Base-by-base conservation (phyloP, 2,888 invertebrate genomes). In the Drosophila imparisetae region DNA sequence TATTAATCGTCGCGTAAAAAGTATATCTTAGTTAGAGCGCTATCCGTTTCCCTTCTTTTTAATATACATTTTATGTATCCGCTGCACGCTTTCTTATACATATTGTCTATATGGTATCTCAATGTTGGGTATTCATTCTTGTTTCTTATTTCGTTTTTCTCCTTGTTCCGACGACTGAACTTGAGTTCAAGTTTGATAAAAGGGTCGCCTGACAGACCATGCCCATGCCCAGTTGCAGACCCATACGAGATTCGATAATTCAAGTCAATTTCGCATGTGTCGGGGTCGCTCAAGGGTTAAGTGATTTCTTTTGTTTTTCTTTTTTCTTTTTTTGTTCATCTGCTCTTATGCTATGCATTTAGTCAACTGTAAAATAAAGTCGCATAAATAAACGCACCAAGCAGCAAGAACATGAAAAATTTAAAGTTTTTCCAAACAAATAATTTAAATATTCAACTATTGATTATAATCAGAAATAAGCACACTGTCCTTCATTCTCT, bases 201-300 rank as follows among this genome's bases (percentile, higher is more conserved):
- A 87, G 87, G 87, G 79, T 79, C 87, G 82, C 63, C 48, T 63
- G 59, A 64, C 67, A 73, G 66, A 75, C 80, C 70, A 65, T 70
- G 75, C 58, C 75, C 69, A 65, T 55, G 62, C 58, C 70, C 70
- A 66, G 72, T 60, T 65, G 66, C 63, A 66, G 75, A 64, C 65
- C 68, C 71, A 71, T 69, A 59, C 75, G 70, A 81, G 86, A 86
- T 84, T 86, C 84, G 84, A 84, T 81, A 84, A 84, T 84, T 84
- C 86, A 87, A 84, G 87, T 84, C 85, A 80, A 84, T 84, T 86
- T 81, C 80, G 83, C 77, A 86, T 84, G 84, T 86, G 81, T 86
- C 81, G 86, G 75, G 86, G 78, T 86, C 72, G 86, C 75, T 78
- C 88, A 86, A 86, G 83, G 88, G 85, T 86, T 86, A 86, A 88